Base-by-base conservation (phyloP, 2,797 vertebrate species). In the Gephyroberyx darwinii region DNA sequence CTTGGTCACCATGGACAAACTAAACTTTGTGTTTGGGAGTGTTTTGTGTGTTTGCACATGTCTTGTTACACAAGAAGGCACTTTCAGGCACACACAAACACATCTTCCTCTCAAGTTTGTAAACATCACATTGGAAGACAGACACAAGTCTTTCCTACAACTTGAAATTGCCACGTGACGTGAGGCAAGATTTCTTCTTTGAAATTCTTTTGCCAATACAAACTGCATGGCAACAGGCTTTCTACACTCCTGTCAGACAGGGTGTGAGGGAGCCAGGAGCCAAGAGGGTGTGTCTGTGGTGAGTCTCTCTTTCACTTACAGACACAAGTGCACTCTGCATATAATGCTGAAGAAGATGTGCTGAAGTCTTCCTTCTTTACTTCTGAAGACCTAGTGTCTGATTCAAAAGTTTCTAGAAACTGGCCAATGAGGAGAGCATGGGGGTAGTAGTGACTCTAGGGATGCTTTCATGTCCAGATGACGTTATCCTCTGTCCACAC, bases 141-240 rank as follows among this genome's bases (percentile, higher is more conserved):
- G 1, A 26, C 20, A 20, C 2, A 35, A 56, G 16, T 56, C 13
- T 8, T 37, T 5, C 26, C 13, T 57, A 37, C 48, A 17, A 10
- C 45, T 54, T 20, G 0, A 37, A 57, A 66, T 19, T 26, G 62
- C 62, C 61, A 9, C 30, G 26, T 41, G 2, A 33, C 63, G 9
- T 41, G 2, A 75, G 50, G 19, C 13, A 16, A 43, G n/a, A 54
- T 51, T 61, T 19, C 31, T 10, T 31, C n/a, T 37, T 51, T 54
- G 43, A 31, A 54, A 20, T 63, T 75, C 43, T 35, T 62, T 51
- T 39, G 59, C 37, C 63, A 26, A 74, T 61, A 72, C 62, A 76
- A 78, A 84, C 61, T 64, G 13, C 31, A 81, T 77, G 60, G 80
- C 74, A 86, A 84, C 84, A 71, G 56, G 51, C 62, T 81, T 87